Percentiles rank a stretch among this genome's conserved stretches.
Evolutionary conservation across 2,888 invertebrate species (phyloP).

Genomic region (Polyploca ridens): DNA sequence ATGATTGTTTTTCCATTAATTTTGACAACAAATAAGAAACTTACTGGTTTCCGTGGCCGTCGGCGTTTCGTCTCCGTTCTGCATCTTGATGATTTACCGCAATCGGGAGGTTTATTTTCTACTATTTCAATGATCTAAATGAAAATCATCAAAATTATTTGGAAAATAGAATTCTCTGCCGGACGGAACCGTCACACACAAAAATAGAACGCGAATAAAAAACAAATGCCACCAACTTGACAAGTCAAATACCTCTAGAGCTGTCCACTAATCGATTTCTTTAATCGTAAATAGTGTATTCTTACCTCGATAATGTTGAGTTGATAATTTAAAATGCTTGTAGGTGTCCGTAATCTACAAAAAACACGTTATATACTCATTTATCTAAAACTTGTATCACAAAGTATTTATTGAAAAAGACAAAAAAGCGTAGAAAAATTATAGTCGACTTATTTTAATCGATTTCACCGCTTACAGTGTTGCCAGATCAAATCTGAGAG

Average conservation of each 20-base stretch:
- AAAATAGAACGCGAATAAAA: constrained; percentile 84
- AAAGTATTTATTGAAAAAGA: not conserved
- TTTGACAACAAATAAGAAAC: constrained; percentile 68
- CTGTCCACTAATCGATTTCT: constrained; percentile 18
- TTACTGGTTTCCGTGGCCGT: constrained; percentile 70
- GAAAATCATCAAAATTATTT: constrained; percentile 73
- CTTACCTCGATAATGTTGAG: too few relatives aligned
- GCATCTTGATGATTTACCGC: constrained; percentile 71
- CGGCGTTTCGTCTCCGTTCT: constrained; percentile 79
- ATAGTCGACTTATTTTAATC: not conserved
- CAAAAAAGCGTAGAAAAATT: not conserved
- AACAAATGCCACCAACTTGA: constrained; percentile 75
- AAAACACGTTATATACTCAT: too few relatives aligned
- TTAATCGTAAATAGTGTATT: too few relatives aligned
- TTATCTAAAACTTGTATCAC: not conserved
- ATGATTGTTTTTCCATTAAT: constrained; percentile 64
- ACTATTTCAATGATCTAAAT: constrained; percentile 61
- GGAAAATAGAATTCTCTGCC: constrained; percentile 68
- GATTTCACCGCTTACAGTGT: not conserved
- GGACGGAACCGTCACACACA: constrained; percentile 82
- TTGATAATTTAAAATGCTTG: too few relatives aligned
- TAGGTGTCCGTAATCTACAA: too few relatives aligned
- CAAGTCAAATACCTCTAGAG: constrained; percentile 40
- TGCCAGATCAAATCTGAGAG: too few relatives aligned
- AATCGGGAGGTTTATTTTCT: constrained; percentile 65